Conservation (phyloP, 2,113 vertebrate genomes). For the Notarius quadriscutis region DNA sequence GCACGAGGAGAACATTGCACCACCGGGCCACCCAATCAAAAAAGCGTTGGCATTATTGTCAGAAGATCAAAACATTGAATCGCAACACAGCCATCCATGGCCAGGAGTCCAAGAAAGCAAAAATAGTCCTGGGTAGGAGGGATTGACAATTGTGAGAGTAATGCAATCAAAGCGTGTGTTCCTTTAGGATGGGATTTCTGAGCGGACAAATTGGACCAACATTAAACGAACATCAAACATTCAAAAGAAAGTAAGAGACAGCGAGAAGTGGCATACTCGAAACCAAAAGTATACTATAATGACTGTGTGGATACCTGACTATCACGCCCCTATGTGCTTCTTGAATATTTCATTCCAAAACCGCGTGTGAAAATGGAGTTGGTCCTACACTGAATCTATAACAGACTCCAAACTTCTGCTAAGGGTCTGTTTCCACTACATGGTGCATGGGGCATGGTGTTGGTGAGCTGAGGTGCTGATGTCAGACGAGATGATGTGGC, state of each 20-base stretch:
- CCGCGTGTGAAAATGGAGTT: not conserved
- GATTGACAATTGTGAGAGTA: too few relatives aligned
- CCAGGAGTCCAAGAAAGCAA: not conserved
- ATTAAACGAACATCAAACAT: not conserved
- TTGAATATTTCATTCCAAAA: not conserved
- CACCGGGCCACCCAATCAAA: not conserved
- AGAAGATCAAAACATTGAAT: not conserved
- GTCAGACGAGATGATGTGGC: not conserved
- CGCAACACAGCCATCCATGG: not conserved
- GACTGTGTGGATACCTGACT: not conserved
- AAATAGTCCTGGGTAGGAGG: not conserved
- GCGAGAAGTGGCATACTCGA: not conserved
- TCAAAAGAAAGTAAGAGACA: not conserved
- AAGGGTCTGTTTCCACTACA: not conserved
- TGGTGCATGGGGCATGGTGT: not conserved
- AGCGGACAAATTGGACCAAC: not conserved
- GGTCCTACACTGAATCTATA: not conserved
- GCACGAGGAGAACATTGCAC: too few relatives aligned
- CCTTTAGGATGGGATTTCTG: not conserved
- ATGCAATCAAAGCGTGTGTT: not conserved
- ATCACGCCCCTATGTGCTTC: not conserved
- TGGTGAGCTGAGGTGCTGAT: not conserved
- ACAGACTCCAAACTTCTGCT: not conserved
- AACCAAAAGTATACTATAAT: not conserved
- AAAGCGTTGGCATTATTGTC: not conserved